These are phyloP conservation scores for Byasa hedistus DNA, from an alignment of 2,888 invertebrate species.

Conservation along the genomic window DNA sequence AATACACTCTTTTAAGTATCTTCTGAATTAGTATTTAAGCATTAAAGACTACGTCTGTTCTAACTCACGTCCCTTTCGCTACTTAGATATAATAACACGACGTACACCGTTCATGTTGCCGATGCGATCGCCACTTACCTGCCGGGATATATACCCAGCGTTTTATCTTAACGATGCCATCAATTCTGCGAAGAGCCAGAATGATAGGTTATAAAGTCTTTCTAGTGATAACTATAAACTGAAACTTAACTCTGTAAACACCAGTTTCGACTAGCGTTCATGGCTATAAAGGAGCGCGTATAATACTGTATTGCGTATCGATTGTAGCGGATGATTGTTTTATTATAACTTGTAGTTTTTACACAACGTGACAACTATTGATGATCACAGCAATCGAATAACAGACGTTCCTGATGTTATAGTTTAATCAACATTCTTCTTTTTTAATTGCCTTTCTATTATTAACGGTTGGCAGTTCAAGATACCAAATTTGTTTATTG, in stretches of 20 bases:
- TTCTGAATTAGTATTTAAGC: too few relatives aligned
- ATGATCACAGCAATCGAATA: too few relatives aligned
- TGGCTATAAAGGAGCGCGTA: slow-evolving; percentile 37
- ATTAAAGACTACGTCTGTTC: too few relatives aligned
- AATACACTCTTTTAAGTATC: too few relatives aligned
- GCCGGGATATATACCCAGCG: slow-evolving; percentile 9
- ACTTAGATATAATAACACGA: slow-evolving; percentile 12
- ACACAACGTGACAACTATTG: too few relatives aligned
- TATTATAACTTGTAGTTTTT: neutral
- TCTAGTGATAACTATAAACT: slow-evolving; percentile 40
- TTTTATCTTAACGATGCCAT: slow-evolving; percentile 37
- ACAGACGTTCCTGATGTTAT: too few relatives aligned
- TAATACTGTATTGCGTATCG: slow-evolving; percentile 31
- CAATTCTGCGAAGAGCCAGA: slow-evolving; percentile 35
- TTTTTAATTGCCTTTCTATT: too few relatives aligned
- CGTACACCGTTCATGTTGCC: slow-evolving; percentile 17
- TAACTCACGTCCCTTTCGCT: neutral
- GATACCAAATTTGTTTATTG: too few relatives aligned
- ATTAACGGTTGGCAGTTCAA: too few relatives aligned
- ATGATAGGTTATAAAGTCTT: slow-evolving; percentile 39
- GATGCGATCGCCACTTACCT: slow-evolving; percentile 24
- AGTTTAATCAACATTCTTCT: too few relatives aligned
- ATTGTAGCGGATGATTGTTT: neutral
- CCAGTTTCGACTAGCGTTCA: slow-evolving; percentile 36
- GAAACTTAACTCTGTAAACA: slow-evolving; percentile 35